phyloP scores from a whole-genome alignment of 64 coral and sea anemone species.

The Porites lutea region DNA sequence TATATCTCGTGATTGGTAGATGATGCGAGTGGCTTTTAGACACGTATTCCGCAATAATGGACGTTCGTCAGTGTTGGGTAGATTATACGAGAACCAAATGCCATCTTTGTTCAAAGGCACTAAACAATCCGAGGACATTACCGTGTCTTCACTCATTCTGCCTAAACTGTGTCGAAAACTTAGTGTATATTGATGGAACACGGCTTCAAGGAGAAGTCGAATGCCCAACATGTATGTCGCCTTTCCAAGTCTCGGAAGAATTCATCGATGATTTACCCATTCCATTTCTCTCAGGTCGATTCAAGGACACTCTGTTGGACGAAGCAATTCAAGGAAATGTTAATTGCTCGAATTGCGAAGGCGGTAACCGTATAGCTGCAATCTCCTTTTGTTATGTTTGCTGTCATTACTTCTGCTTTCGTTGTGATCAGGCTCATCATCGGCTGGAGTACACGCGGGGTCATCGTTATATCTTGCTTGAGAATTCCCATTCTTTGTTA shows the following conservation, averaged over 20 bases:
- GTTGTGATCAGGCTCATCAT: not conserved
- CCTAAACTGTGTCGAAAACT: not conserved
- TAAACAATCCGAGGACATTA: not conserved
- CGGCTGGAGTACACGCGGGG: not conserved
- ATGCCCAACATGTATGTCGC: not conserved
- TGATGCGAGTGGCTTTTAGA: too few species aligned
- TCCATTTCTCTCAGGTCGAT: not conserved
- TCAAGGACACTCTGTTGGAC: not conserved
- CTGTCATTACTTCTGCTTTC: not conserved
- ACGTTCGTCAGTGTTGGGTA: not conserved
- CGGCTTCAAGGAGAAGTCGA: not conserved
- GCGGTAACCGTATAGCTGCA: not conserved
- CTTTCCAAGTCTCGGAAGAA: not conserved
- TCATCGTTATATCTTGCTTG: not conserved
- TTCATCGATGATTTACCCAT: not conserved
- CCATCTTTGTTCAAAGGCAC: not conserved
- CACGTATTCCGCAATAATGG: not conserved
- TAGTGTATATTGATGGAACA: not conserved
- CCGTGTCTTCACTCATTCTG: constrained; percentile 24
- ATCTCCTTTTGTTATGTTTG: constrained; percentile 23
- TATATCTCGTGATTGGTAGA: too few species aligned
- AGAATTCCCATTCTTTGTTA: not conserved
- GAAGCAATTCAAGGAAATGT: not conserved
- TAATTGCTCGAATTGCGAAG: not conserved
- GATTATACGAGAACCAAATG: constrained; percentile 1